Percentiles rank a stretch among this genome's conserved stretches.
Conservation (phyloP, 1,140 invertebrate species). For the Drosophila insularis region DNA sequence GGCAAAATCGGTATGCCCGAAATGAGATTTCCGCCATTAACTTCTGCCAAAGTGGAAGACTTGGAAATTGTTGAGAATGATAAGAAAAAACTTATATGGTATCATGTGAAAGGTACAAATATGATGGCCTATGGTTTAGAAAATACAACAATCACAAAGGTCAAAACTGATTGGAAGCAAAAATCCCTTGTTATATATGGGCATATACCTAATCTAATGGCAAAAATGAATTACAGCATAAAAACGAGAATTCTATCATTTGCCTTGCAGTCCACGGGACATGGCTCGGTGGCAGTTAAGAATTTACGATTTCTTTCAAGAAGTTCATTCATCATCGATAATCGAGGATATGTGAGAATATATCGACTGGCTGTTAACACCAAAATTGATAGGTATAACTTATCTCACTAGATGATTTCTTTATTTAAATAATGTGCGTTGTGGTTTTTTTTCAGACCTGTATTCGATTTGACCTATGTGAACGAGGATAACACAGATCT, state of each 20-base stretch:
- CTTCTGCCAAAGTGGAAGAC: neutral
- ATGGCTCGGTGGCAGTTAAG: neutral
- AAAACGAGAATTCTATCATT: neutral
- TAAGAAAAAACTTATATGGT: neutral
- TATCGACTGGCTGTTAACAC: neutral
- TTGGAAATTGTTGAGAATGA: neutral
- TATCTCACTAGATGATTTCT: too few species aligned
- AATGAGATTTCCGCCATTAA: neutral
- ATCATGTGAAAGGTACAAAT: neutral
- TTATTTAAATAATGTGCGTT: too few species aligned
- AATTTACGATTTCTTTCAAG: neutral
- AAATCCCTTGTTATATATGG: neutral
- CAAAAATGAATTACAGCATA: neutral
- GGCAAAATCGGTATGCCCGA: neutral
- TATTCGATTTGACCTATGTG: neutral
- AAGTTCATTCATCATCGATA: neutral
- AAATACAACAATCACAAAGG: neutral
- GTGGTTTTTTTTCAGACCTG: neutral
- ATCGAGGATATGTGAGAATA: neutral
- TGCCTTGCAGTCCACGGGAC: neutral
- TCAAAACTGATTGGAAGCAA: neutral
- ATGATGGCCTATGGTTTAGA: neutral
- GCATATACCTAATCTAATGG: neutral
- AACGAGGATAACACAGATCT: conserved; percentile 4
- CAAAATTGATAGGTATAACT: neutral